Percentiles rank a stretch among this genome's conserved stretches.
These are phyloP conservation scores for Lutjanus argentimaculatus DNA, from an alignment of 2,797 vertebrate species.

Conservation along the genomic window DNA sequence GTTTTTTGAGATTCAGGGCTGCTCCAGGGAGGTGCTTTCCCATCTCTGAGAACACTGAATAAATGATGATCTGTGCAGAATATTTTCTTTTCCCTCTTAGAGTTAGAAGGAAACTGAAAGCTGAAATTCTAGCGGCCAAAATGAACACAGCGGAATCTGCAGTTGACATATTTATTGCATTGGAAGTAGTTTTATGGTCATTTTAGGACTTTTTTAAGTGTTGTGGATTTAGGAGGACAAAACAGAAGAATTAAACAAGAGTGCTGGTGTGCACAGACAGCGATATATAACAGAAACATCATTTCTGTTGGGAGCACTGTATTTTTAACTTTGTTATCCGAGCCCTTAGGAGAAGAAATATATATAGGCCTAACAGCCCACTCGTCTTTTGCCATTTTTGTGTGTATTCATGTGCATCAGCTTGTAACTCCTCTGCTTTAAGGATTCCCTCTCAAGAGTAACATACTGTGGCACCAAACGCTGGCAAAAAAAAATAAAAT, in stretches of 20 bases:
- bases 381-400: constrained; percentile 4
- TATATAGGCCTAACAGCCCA: neutral
- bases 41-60: constrained; percentile 63
- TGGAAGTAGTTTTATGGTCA: neutral
- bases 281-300: neutral
- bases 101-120: constrained; percentile 30
- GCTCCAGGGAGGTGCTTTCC: constrained; percentile 61
- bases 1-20: constrained; percentile 54
- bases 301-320: constrained; percentile 11
- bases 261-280: neutral
- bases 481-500: neutral
- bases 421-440: constrained; percentile 25
- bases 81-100: constrained; percentile 38
- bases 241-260: neutral
- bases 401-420: constrained; percentile 45
- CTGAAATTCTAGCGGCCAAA: constrained; percentile 15
- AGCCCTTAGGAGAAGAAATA: constrained; percentile 2
- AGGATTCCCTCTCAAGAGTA: constrained; percentile 35
- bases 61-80: constrained; percentile 69
- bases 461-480: constrained; percentile 13
- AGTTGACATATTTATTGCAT: neutral
- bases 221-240: neutral
- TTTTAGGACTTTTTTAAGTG: neutral
- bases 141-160: neutral
- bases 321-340: neutral